phyloP scores from a whole-genome alignment of 1,140 invertebrate species.

The Lepidurus couesii region DNA sequence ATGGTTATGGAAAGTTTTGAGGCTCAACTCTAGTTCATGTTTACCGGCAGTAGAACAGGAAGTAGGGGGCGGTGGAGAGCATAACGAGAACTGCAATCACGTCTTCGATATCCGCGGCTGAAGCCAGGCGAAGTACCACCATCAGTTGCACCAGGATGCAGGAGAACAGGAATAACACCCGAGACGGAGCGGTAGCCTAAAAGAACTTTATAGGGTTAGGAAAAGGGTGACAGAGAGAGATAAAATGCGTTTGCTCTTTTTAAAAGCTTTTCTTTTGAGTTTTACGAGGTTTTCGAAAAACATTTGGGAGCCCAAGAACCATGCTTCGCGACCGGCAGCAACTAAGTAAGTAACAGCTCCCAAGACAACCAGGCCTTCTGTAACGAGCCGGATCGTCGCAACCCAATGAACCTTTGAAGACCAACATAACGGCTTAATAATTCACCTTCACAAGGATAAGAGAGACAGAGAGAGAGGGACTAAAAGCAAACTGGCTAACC shows the following conservation, averaged over 20 bases:
- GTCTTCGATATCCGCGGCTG: slow-evolving; percentile 79
- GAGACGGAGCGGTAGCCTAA: slow-evolving; percentile 77
- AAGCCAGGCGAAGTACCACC: slow-evolving; percentile 74
- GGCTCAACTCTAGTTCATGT: background rate
- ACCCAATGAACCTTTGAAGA: background rate
- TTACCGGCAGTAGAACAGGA: slow-evolving; percentile 95
- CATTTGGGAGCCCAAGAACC: slow-evolving; percentile 78
- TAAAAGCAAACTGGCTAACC: background rate
- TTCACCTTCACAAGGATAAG: background rate
- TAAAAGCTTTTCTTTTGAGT: slow-evolving; percentile 28
- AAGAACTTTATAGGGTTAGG: slow-evolving; percentile 30
- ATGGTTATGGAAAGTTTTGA: background rate
- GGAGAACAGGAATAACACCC: slow-evolving; percentile 90
- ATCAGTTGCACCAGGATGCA: slow-evolving; percentile 78
- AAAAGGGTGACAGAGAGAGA: slow-evolving; percentile 30
- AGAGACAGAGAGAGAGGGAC: background rate
- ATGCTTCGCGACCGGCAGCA: slow-evolving; percentile 69
- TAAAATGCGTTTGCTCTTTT: slow-evolving; percentile 34
- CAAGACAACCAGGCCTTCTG: slow-evolving; percentile 64
- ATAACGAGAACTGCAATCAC: slow-evolving; percentile 87
- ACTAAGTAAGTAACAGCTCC: slow-evolving; percentile 74
- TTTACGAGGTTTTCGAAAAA: slow-evolving; percentile 83
- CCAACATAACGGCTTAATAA: background rate
- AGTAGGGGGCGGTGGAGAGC: slow-evolving; percentile 91
- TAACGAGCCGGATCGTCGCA: slow-evolving; percentile 49